phyloP scores from a whole-genome alignment of 2,797 vertebrate genomes.

The Oreochromis grahami region DNA sequence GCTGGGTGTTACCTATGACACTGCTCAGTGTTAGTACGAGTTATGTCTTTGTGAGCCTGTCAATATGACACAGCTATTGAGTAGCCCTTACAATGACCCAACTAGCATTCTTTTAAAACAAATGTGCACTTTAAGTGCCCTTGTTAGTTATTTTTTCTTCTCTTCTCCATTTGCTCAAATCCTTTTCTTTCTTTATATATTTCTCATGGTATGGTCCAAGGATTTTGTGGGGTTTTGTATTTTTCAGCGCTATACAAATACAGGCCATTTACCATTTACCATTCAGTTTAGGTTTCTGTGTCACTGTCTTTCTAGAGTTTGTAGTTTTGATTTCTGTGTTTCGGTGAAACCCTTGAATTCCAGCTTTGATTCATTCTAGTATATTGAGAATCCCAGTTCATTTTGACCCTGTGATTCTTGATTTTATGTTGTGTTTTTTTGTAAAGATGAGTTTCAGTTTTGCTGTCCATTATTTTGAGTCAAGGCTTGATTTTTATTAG shows the following conservation, averaged over 20 bases:
- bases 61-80: constrained; percentile 23
- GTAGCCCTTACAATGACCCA: constrained; percentile 12
- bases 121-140: background rate
- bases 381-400: background rate
- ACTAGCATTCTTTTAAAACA: background rate
- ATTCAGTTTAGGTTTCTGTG: background rate
- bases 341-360: background rate
- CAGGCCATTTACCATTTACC: no score
- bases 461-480: background rate
- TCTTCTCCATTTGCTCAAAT: background rate
- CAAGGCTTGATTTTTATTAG: background rate
- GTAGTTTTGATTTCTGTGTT: background rate
- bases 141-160: background rate
- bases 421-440: background rate
- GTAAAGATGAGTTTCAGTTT: background rate
- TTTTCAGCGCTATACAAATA: background rate
- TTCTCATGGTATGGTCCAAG: background rate
- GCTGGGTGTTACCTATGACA: constrained; percentile 15
- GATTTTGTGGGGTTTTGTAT: background rate
- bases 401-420: background rate
- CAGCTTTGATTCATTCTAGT: background rate
- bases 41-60: constrained; percentile 39
- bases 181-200: background rate
- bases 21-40: background rate
- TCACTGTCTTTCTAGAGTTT: background rate